Evolutionary conservation across 37 sponge, comb jelly and placozoan species (phyloP).

Genomic region (Ephydatia muelleri): DNA sequence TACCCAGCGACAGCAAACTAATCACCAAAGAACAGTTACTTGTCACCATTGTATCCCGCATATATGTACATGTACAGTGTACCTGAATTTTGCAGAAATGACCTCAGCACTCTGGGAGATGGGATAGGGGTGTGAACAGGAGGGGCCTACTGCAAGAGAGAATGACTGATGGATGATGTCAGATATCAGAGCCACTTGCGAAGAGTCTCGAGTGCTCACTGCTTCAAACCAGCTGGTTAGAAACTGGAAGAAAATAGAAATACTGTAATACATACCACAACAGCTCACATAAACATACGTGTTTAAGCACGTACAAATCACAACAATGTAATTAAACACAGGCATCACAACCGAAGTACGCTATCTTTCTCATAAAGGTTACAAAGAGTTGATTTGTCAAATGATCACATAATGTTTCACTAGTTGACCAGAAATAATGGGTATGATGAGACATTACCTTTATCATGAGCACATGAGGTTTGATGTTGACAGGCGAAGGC

Average conservation of each 20-base stretch:
- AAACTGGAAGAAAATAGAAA: constrained; percentile 28
- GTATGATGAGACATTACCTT: constrained; percentile 34
- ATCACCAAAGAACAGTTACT: not conserved
- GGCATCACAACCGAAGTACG: too few relatives aligned
- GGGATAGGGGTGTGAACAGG: constrained; percentile 28
- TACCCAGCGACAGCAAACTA: constrained; percentile 49
- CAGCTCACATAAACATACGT: too few relatives aligned
- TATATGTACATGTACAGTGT: not conserved
- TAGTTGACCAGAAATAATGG: too few relatives aligned
- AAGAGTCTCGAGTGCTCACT: constrained; percentile 23
- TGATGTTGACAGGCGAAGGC: constrained; percentile 28
- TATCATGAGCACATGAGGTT: constrained; percentile 47
- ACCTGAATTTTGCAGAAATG: constrained; percentile 50
- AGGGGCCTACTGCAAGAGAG: constrained; percentile 52
- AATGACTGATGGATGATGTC: constrained; percentile 56
- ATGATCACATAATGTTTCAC: too few relatives aligned
- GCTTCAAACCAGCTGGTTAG: constrained; percentile 34
- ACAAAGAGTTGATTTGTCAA: too few relatives aligned
- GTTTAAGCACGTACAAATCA: not conserved
- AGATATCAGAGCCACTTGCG: constrained; percentile 43
- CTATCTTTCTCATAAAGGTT: too few relatives aligned
- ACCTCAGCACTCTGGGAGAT: constrained; percentile 47
- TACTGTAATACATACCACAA: not conserved
- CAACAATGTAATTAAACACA: too few relatives aligned
- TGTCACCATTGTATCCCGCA: too few relatives aligned